Evolutionary conservation across 1,140 invertebrate species (phyloP).

Genomic region (Caerostris extrusa): DNA sequence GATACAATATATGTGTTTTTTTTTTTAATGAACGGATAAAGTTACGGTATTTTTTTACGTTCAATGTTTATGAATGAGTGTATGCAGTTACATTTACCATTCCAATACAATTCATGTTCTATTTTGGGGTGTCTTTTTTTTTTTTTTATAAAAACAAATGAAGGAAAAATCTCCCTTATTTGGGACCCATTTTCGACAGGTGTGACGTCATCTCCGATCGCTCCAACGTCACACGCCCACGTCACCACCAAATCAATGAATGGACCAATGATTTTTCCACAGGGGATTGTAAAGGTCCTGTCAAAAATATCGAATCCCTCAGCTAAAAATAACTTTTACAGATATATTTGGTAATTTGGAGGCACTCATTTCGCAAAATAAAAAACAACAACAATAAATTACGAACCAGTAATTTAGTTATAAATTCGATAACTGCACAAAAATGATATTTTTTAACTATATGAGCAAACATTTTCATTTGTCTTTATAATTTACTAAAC

Average conservation of each 20-base stretch:
- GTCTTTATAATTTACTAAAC: too few relatives aligned
- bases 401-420: too few relatives aligned
- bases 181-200: slow-evolving; percentile 44
- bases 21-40: neutral
- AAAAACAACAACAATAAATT: neutral
- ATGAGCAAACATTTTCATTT: too few relatives aligned
- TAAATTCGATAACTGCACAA: neutral
- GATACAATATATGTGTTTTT: too few relatives aligned
- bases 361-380: neutral
- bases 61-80: too few relatives aligned
- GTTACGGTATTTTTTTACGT: neutral
- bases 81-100: neutral
- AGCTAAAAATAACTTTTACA: slow-evolving; percentile 46
- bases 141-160: neutral
- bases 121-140: slow-evolving; percentile 8
- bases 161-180: slow-evolving; percentile 1
- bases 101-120: slow-evolving; percentile 21
- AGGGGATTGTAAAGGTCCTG: slow-evolving; percentile 22
- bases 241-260: slow-evolving; percentile 44
- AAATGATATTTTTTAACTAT: neutral
- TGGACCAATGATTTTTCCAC: slow-evolving; percentile 40
- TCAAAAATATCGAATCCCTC: slow-evolving; percentile 42
- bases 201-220: slow-evolving; percentile 59
- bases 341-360: neutral
- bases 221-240: slow-evolving; percentile 1